Evolutionary conservation across 2,113 vertebrate genomes (phyloP).

Genomic region (Phalacrocorax pelagicus): DNA sequence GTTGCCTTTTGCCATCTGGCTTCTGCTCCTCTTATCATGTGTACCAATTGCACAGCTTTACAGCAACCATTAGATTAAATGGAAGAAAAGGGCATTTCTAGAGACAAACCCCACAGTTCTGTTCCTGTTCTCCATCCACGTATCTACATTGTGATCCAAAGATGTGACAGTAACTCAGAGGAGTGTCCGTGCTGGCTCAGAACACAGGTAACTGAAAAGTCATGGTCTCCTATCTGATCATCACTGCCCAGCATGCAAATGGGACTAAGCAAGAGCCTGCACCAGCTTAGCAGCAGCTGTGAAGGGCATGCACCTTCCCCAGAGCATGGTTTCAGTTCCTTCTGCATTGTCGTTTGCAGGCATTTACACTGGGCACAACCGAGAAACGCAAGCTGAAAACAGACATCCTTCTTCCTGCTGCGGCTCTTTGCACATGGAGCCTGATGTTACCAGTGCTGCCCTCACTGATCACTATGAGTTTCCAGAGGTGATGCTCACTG

Average conservation of each 20-base stretch:
- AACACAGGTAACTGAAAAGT: neutral
- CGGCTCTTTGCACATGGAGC: accelerated
- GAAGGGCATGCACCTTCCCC: neutral
- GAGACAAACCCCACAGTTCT: neutral
- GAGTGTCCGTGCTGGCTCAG: neutral
- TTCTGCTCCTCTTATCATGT: neutral
- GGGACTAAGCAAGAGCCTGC: neutral
- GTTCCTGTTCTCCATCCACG: neutral
- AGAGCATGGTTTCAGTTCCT: neutral
- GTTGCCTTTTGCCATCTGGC: neutral
- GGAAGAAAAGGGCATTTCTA: neutral
- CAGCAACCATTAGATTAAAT: neutral
- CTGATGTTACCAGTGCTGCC: no score
- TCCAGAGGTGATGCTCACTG: neutral
- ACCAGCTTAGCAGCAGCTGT: neutral
- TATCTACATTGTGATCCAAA: neutral
- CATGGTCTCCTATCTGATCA: neutral
- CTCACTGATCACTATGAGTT: neutral
- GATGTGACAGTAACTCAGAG: neutral
- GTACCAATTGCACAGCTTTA: neutral
- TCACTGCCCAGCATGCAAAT: neutral
- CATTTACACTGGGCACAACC: neutral
- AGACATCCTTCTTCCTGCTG: neutral
- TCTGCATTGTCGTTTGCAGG: neutral
- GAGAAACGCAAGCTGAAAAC: neutral